Percentiles rank a stretch among this genome's conserved stretches.
phyloP scores from a whole-genome alignment of 2,113 vertebrate species.

The Ptyas mucosa region DNA sequence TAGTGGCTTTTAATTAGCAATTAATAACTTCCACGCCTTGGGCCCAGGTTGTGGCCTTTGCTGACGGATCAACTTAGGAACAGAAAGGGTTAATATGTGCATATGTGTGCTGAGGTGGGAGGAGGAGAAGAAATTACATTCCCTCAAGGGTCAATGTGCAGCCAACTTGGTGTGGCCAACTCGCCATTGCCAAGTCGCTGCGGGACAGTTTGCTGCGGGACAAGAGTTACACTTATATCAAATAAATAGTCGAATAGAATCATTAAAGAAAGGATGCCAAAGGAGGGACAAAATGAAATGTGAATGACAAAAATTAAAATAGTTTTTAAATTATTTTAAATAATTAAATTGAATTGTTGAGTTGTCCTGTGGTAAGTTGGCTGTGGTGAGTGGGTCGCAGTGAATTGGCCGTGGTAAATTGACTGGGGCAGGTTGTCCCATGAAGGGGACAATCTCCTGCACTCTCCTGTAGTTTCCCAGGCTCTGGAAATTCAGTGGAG shows the following conservation, averaged over 20 bases:
- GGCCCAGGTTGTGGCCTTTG: not conserved
- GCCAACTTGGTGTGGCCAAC: too few species aligned
- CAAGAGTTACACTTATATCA: not conserved
- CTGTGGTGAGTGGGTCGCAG: too few species aligned
- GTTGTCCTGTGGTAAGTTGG: not conserved
- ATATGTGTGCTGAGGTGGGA: not conserved
- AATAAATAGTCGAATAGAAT: not conserved
- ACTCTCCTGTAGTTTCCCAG: not conserved
- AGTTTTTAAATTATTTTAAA: not conserved
- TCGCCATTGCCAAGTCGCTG: not conserved
- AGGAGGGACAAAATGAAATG: not conserved
- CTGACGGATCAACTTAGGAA: not conserved
- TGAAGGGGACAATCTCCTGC: not conserved
- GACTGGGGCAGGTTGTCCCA: not conserved
- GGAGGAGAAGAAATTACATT: not conserved
- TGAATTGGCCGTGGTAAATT: not conserved
- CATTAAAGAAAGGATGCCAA: not conserved
- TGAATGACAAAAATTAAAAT: not conserved
- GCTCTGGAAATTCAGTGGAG: not conserved
- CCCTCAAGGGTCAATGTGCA: not conserved
- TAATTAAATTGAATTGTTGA: not conserved
- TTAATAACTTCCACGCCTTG: conserved; percentile 8
- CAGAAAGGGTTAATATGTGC: not conserved
- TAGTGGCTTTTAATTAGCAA: conserved; percentile 24
- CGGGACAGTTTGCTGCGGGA: not conserved